Evolutionary conservation across 1,140 invertebrate genomes (phyloP), one percentile per base, ranked within the genome.

Genomic region (Procambarus clarkii): DNA sequence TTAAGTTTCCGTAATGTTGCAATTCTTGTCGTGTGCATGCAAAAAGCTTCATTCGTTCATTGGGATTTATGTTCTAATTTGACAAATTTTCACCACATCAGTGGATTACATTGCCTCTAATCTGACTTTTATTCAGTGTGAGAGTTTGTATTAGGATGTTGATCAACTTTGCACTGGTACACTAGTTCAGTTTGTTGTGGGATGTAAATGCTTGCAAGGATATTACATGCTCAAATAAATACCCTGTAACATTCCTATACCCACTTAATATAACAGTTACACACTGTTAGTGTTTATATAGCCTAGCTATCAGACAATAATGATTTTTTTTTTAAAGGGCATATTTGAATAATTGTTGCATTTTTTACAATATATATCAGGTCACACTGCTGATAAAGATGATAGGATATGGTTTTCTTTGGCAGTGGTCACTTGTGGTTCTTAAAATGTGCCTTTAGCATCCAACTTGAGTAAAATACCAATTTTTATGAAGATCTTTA

Each of bases 11-110:
- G 83, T 74, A 50, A 86, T 86, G 84, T 76, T 76, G 71, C 71
- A 44, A 76, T 71, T 86, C 48, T 76, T 86, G n/a, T 86, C 48
- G 78, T 77, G 74, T 86, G 74, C 74, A 69, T 86, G 84, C 74
- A 86, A 77, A 54, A 86, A 77, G 71, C 45, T 77, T n/a, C 74
- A n/a, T 86, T 86, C 81, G 15, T 15, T 77, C 24, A 77, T 21
- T 77, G 76, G n/a, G 84, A 69, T 86, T 81, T 77, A 34, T 60
- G 44, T 45, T 86, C 71, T 77, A 50, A 48, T 58, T 74, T 21
- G n/a, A 74, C 7, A 74, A 21, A 13, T 69, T 18, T 69, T 69
- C 64, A 69, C 34, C 64, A 69, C 64, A 18, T 69, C 21, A 18
- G 0, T 69, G 64, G 64, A 69, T 69, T 2, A 69, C 21, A n/a